Evolutionary conservation across 2,797 vertebrate species (phyloP).

Genomic region (Ctenochaetus hawaiiensis): DNA sequence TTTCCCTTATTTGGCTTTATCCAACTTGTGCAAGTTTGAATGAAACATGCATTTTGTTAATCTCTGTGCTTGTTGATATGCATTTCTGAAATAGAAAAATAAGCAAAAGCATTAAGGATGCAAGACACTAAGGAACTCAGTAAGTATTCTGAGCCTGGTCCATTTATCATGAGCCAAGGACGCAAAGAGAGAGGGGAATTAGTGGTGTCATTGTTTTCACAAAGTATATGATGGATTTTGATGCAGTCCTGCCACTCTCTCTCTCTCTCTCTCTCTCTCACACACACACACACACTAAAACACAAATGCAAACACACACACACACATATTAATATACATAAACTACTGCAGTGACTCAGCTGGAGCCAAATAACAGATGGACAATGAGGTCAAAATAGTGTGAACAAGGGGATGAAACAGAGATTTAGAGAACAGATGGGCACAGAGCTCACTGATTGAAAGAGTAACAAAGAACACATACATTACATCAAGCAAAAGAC

Average conservation of each 20-base stretch:
- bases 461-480: background rate
- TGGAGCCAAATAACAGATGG: conserved; percentile 54
- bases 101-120: conserved; percentile 23
- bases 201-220: background rate
- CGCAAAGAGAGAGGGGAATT: background rate
- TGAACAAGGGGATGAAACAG: conserved; percentile 30
- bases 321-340: conserved; percentile 13
- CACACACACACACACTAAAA: background rate
- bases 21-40: background rate
- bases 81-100: conserved; percentile 3
- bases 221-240: conserved; percentile 15
- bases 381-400: conserved; percentile 45
- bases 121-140: background rate
- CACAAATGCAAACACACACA: conserved; percentile 1
- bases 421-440: conserved; percentile 41
- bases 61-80: background rate
- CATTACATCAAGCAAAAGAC: background rate
- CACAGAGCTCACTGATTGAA: conserved; percentile 11
- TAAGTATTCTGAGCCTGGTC: conserved; percentile 16
- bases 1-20: background rate
- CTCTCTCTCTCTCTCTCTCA: background rate
- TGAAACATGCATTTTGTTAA: background rate
- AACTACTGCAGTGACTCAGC: conserved; percentile 39
- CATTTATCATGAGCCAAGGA: conserved; percentile 20
- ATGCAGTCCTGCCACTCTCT: background rate